A percentile compares a stretch with the other conserved stretches of the same genome.
phyloP scores from a whole-genome alignment of 2,797 vertebrate genomes.

The Ctenopoma multispine region DNA sequence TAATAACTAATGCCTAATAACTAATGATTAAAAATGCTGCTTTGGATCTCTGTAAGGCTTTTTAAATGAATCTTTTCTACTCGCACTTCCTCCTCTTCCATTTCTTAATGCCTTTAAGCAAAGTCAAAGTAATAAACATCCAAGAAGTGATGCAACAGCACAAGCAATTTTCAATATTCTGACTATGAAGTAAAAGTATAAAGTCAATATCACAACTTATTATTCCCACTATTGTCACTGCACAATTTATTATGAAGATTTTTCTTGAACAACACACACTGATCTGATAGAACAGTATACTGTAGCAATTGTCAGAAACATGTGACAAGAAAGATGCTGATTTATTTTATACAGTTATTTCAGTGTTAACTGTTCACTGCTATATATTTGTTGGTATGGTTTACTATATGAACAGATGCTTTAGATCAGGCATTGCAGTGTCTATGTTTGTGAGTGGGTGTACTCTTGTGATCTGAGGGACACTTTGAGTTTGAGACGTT shows the following conservation, averaged over 20 bases:
- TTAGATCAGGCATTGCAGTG: background rate
- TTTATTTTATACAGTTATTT: no score
- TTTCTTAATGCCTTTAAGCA: constrained; percentile 47
- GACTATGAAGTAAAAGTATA: constrained; percentile 20
- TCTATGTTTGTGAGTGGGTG: background rate
- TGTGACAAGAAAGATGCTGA: background rate
- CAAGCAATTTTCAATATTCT: constrained; percentile 41
- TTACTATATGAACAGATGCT: background rate
- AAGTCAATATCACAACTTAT: constrained; percentile 24
- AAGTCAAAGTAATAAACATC: constrained; percentile 55
- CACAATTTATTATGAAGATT: constrained; percentile 34
- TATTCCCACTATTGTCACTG: constrained; percentile 15
- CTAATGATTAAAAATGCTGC: constrained; percentile 32
- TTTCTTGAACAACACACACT: constrained; percentile 20
- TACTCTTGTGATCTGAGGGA: background rate
- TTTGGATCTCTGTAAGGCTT: constrained; percentile 12
- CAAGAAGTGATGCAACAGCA: constrained; percentile 35
- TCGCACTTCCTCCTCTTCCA: constrained; percentile 29
- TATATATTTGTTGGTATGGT: background rate
- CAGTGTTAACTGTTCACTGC: background rate
- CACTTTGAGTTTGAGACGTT: constrained; percentile 4
- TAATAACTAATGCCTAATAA: no score
- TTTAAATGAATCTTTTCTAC: constrained; percentile 31
- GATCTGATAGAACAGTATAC: background rate
- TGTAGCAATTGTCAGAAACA: background rate